Conservation (phyloP, 1,140 invertebrate species). For the Zelostemma sp. region DNA sequence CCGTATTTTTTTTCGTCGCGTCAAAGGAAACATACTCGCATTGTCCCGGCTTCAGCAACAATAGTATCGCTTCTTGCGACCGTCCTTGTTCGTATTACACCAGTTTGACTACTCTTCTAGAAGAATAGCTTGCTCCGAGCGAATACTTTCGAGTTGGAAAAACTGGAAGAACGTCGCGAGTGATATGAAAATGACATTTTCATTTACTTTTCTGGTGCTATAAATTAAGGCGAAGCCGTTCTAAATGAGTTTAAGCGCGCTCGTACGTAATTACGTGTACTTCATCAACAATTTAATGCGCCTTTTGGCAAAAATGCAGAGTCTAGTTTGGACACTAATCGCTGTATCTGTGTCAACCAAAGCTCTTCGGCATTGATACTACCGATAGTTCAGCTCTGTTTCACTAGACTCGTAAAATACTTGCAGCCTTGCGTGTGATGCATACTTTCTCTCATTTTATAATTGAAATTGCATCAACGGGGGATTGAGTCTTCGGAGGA, state of each 20-base stretch:
- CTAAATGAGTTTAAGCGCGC: no score
- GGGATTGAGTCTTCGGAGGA: no score
- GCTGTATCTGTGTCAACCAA: conserved; percentile 48
- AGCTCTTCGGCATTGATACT: conserved; percentile 51
- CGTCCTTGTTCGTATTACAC: conserved; percentile 47
- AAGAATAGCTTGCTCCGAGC: conserved; percentile 20
- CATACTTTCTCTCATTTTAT: conserved; percentile 62
- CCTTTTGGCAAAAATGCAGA: neutral
- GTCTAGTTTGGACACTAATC: conserved; percentile 10
- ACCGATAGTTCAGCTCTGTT: conserved; percentile 63
- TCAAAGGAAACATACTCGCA: conserved; percentile 40
- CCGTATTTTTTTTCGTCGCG: conserved; percentile 44
- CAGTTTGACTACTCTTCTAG: conserved; percentile 47
- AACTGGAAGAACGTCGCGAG: no score
- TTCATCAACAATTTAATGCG: no score
- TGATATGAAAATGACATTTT: no score
- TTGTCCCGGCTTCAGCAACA: conserved; percentile 36
- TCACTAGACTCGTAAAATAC: conserved; percentile 38
- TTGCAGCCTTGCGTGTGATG: conserved; percentile 29
- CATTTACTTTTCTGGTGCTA: no score
- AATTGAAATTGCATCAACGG: no score
- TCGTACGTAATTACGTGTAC: no score
- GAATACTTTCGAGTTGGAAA: no score
- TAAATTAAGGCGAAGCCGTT: no score
- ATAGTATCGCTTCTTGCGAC: conserved; percentile 40